A percentile compares a stretch with the other conserved stretches of the same genome.
These are phyloP conservation scores for Oryzias curvinotus DNA, from an alignment of 2,113 vertebrate genomes.

Conservation along the genomic window DNA sequence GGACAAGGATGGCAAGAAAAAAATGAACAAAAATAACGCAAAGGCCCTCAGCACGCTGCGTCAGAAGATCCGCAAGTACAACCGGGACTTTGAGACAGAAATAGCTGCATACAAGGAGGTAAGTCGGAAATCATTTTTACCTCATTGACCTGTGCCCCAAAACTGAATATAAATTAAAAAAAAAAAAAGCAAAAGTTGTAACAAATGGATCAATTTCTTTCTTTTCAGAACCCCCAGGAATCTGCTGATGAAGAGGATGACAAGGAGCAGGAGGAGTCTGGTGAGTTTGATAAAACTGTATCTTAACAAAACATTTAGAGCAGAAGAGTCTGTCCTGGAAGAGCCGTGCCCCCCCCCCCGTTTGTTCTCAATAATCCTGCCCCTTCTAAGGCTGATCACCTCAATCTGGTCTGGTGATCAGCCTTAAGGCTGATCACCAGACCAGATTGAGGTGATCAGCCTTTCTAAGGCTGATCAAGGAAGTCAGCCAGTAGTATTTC, in stretches of 20 bases:
- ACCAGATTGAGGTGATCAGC: no score
- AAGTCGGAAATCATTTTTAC: not conserved
- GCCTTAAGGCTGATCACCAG: no score
- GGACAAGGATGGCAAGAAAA: slow-evolving; percentile 92
- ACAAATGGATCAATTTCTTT: not conserved
- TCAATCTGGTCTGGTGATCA: no score
- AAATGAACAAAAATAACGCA: slow-evolving; percentile 95
- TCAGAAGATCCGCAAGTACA: slow-evolving; percentile 93
- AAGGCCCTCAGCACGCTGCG: slow-evolving; percentile 88
- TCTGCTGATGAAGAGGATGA: slow-evolving; percentile 90
- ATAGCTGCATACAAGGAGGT: slow-evolving; percentile 87
- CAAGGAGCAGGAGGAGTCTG: slow-evolving; percentile 84
- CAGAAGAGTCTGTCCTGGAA: not conserved
- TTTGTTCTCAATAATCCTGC: no score
- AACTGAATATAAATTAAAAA: not conserved
- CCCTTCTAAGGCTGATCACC: no score
- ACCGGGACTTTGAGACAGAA: slow-evolving; percentile 86
- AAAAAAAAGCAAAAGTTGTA: not conserved
- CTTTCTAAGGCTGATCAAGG: slow-evolving; percentile 56
- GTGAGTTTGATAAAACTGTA: slow-evolving; percentile 48
- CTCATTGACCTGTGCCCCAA: not conserved
- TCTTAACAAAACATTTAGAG: not conserved
- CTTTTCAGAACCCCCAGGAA: slow-evolving; percentile 84
- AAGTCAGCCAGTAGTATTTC: slow-evolving; percentile 68
- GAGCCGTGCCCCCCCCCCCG: no score